These are phyloP conservation scores for Ochropleura leucogaster DNA, from an alignment of 2,888 invertebrate species.

Conservation along the genomic window DNA sequence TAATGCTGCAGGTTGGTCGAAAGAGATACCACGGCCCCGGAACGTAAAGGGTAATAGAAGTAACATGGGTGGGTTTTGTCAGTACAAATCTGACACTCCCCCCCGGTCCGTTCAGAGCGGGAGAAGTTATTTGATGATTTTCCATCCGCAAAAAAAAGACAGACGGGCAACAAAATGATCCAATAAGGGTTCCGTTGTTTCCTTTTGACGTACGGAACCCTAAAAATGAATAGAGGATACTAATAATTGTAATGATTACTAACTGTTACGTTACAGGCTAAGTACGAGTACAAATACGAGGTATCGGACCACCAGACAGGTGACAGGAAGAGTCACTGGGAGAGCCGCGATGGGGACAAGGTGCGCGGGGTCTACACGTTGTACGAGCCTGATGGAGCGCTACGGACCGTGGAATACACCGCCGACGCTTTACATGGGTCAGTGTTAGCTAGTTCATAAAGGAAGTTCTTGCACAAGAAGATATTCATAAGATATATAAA, in stretches of 20 bases:
- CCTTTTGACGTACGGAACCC: too few relatives aligned
- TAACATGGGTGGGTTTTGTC: too few relatives aligned
- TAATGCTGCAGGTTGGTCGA: too few relatives aligned
- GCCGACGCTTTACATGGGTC: slow-evolving; percentile 87
- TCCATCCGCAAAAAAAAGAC: too few relatives aligned
- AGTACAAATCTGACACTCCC: too few relatives aligned
- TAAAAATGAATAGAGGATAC: too few relatives aligned
- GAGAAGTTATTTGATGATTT: too few relatives aligned
- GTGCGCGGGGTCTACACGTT: slow-evolving; percentile 87
- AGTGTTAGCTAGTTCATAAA: slow-evolving; percentile 29
- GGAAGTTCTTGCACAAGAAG: background rate
- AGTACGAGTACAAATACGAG: slow-evolving; percentile 89
- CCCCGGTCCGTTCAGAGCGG: too few relatives aligned
- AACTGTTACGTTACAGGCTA: slow-evolving; percentile 74
- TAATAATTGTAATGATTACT: background rate
- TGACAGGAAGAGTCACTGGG: slow-evolving; percentile 88
- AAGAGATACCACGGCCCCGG: too few relatives aligned
- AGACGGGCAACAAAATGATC: too few relatives aligned
- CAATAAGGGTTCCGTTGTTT: too few relatives aligned
- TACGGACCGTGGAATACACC: slow-evolving; percentile 87
- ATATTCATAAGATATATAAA: background rate
- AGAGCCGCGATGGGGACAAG: slow-evolving; percentile 87
- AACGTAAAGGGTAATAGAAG: too few relatives aligned
- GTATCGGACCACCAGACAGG: slow-evolving; percentile 89
- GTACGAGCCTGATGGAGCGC: slow-evolving; percentile 88